Evolutionary conservation across 2,113 vertebrate species (phyloP).

Genomic region (Callorhinus ursinus): DNA sequence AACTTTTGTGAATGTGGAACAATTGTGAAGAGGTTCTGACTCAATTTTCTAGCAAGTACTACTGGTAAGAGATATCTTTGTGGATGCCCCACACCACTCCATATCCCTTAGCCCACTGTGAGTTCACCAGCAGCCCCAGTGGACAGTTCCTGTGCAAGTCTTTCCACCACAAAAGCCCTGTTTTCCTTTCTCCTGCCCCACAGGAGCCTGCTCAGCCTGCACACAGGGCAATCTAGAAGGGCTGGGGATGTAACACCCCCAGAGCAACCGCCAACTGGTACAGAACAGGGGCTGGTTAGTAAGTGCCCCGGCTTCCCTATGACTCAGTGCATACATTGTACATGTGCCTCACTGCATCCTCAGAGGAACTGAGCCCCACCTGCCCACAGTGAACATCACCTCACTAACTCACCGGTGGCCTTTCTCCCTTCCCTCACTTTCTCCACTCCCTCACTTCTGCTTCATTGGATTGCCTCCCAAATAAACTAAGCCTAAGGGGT

Average conservation of each 20-base stretch:
- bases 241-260: background rate
- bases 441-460: background rate
- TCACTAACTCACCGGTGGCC: background rate
- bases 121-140: background rate
- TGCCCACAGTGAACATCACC: background rate
- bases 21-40: background rate
- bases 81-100: background rate
- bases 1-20: background rate
- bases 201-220: background rate
- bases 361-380: background rate
- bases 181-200: background rate
- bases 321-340: background rate
- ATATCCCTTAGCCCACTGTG: background rate
- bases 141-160: background rate
- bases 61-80: background rate
- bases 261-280: background rate
- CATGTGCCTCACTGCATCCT: background rate
- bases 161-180: background rate
- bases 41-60: background rate
- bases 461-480: background rate
- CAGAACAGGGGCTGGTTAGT: background rate
- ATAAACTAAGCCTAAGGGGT: background rate
- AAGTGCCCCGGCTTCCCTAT: background rate
- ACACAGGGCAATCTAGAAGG: background rate
- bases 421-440: background rate